Percentiles rank a stretch among this genome's conserved stretches.
Evolutionary conservation across 2,797 vertebrate genomes (phyloP).

Genomic region (Alca torda): DNA sequence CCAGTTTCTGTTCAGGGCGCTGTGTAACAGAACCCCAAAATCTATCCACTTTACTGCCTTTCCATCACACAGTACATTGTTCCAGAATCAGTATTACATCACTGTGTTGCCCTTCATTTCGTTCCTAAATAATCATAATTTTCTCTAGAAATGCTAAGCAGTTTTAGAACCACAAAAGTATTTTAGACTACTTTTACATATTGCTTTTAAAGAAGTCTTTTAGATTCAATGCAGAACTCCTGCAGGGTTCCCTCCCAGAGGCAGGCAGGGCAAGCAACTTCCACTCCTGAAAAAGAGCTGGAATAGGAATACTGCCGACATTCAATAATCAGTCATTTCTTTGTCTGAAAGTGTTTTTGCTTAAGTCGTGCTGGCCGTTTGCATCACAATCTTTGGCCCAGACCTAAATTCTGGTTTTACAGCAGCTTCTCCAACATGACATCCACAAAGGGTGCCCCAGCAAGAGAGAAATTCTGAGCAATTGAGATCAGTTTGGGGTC

Average conservation of each 20-base stretch:
- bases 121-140: not conserved
- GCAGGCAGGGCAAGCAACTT: not conserved
- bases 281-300: not conserved
- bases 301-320: not conserved
- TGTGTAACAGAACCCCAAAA: not conserved
- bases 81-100: fast-evolving
- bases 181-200: not conserved
- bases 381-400: not conserved
- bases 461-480: not conserved
- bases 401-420: not conserved
- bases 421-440: not conserved
- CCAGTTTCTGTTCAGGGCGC: not conserved
- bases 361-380: not conserved
- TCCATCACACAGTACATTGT: fast-evolving
- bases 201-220: not conserved
- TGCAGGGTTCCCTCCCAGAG: not conserved
- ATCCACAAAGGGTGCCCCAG: not conserved
- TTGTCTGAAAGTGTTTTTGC: not conserved
- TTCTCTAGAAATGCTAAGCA: not conserved
- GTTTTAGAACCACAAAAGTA: not conserved
- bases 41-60: not conserved
- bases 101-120: not conserved
- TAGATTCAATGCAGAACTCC: not conserved
- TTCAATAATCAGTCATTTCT: not conserved
- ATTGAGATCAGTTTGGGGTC: not conserved